phyloP scores from a whole-genome alignment of 2,113 vertebrate species.

The Mus pahari region DNA sequence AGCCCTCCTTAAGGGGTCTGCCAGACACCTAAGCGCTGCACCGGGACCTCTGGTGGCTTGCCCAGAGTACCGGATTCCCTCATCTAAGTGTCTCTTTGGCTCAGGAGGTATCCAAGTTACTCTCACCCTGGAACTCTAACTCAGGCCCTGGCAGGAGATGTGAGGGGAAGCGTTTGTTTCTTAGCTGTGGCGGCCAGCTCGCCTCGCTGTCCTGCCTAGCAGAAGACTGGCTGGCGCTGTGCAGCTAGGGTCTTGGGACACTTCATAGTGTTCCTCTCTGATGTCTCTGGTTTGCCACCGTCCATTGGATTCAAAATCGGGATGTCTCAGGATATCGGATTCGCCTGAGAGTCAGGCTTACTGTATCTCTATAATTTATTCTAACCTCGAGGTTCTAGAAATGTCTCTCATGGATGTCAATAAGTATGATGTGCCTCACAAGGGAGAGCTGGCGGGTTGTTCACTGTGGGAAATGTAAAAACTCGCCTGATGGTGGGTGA shows the following conservation, averaged over 20 bases:
- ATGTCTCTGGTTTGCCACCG: background rate
- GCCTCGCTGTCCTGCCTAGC: fast-evolving
- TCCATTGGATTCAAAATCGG: background rate
- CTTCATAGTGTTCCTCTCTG: fast-evolving
- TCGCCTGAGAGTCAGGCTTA: background rate
- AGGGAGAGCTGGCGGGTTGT: background rate
- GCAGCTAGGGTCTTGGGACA: fast-evolving
- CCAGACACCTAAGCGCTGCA: slow-evolving; percentile 24
- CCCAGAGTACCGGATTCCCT: background rate
- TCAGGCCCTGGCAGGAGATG: background rate
- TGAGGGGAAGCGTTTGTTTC: background rate
- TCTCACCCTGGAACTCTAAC: background rate
- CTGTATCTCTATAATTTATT: background rate
- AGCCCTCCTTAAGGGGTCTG: slow-evolving; percentile 67
- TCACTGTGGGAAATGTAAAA: background rate
- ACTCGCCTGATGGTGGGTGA: background rate
- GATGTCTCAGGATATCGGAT: background rate
- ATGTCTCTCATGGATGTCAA: background rate
- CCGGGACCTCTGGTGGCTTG: background rate
- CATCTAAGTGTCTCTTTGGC: slow-evolving; percentile 38
- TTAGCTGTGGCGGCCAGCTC: fast-evolving
- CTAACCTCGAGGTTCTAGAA: background rate
- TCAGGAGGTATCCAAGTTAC: background rate
- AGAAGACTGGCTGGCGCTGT: background rate
- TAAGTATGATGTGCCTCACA: background rate